A percentile compares a stretch with the other conserved stretches of the same genome.
Conservation (phyloP, 2,113 vertebrate species). For the Rissa tridactyla region DNA sequence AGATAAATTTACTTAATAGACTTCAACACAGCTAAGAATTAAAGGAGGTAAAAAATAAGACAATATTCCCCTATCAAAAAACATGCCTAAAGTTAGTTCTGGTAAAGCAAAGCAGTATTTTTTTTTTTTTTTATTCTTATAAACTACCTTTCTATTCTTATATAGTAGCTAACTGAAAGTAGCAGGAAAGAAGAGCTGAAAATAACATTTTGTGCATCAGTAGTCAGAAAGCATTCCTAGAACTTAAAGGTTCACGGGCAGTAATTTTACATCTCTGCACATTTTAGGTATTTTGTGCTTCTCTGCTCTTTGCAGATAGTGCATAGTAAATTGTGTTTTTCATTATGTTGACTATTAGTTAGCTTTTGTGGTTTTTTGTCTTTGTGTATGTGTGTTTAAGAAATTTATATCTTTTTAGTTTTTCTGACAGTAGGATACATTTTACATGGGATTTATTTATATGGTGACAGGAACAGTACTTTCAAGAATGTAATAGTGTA, state of each 20-base stretch:
- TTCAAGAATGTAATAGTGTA: not conserved
- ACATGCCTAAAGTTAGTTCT: not conserved
- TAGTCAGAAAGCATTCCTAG: not conserved
- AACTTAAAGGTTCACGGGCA: not conserved
- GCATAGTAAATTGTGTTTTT: not conserved
- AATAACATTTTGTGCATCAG: not conserved
- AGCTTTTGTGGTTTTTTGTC: not conserved
- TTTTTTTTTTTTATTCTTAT: not conserved
- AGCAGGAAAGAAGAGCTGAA: not conserved
- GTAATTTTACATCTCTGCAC: not conserved
- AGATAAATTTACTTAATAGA: not conserved
- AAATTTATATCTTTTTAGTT: not conserved
- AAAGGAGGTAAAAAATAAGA: not conserved
- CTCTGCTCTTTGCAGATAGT: not conserved
- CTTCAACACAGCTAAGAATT: not conserved
- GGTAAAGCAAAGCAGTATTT: not conserved
- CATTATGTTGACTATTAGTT: not conserved
- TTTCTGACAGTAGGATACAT: not conserved
- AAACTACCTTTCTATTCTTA: not conserved
- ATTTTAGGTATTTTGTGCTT: not conserved
- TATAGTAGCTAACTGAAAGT: not conserved
- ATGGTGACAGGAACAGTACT: not conserved
- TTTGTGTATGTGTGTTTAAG: not conserved
- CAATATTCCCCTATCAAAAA: not conserved
- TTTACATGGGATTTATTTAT: not conserved